Conservation (phyloP, 1,140 invertebrate species). For the Parapsyche elsis region DNA sequence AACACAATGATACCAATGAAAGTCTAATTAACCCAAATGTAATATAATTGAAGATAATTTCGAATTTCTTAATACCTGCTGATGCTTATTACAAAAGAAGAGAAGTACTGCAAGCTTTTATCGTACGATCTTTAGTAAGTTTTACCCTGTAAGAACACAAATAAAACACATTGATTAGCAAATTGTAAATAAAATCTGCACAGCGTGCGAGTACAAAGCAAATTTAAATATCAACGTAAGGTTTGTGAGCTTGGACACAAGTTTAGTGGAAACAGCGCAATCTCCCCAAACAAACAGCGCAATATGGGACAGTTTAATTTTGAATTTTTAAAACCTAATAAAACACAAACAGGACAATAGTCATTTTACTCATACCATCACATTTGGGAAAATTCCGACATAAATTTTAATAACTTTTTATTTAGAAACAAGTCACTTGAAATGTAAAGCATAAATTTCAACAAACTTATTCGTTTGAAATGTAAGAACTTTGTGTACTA, state of each 20-base stretch:
- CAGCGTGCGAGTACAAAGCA: too few relatives aligned
- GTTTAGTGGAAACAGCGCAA: conserved; percentile 63
- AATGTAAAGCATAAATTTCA: too few relatives aligned
- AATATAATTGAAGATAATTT: conserved; percentile 14
- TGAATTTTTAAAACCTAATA: too few relatives aligned
- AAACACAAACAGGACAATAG: conserved; percentile 6
- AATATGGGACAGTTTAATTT: conserved; percentile 67
- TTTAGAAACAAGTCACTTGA: too few relatives aligned
- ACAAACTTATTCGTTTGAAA: too few relatives aligned
- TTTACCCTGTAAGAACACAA: conserved; percentile 71
- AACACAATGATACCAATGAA: too few relatives aligned
- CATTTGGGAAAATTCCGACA: too few relatives aligned
- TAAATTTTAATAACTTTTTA: too few relatives aligned
- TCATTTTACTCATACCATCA: too few relatives aligned
- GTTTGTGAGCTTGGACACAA: conserved; percentile 82
- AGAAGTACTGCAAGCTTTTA: conserved; percentile 72
- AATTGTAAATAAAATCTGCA: neutral
- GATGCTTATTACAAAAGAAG: conserved; percentile 79
- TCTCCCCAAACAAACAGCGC: conserved; percentile 67
- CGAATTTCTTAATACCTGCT: conserved; percentile 67
- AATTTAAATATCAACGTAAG: conserved; percentile 61
- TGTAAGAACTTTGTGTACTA: too few relatives aligned
- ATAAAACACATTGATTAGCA: conserved; percentile 27
- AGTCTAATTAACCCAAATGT: too few relatives aligned
- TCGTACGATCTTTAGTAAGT: conserved; percentile 92